Evolutionary conservation across 2,113 vertebrate species (phyloP).

Genomic region (Misgurnus mizolepis): DNA sequence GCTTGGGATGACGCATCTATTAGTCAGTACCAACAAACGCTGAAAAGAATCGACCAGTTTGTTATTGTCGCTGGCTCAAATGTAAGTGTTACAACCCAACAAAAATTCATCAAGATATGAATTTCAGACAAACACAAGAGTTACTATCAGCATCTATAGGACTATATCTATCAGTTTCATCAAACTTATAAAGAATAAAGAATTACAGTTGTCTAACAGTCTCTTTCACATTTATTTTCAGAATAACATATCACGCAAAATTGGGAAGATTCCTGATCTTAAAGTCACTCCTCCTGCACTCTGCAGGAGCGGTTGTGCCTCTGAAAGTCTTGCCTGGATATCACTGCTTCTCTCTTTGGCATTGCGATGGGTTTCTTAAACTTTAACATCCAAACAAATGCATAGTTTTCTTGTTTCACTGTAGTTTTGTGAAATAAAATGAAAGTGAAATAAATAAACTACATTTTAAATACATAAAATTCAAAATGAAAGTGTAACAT

Average conservation of each 20-base stretch:
- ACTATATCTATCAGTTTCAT: no score
- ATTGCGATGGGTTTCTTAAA: neutral
- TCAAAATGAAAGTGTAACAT: no score
- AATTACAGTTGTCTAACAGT: neutral
- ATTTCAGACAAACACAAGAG: no score
- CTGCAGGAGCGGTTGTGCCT: conserved; percentile 8
- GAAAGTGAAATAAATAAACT: no score
- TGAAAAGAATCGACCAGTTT: conserved; percentile 60
- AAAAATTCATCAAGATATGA: neutral
- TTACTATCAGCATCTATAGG: no score
- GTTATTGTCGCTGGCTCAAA: rapidly evolving
- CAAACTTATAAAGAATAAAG: no score
- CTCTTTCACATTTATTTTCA: neutral
- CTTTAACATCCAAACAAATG: neutral
- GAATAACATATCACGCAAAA: neutral
- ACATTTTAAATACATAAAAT: no score
- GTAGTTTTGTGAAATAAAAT: no score
- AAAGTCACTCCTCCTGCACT: neutral
- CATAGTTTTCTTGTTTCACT: no score
- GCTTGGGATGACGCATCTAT: conserved; percentile 39
- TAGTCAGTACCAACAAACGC: conserved; percentile 54
- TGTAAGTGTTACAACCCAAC: conserved; percentile 57
- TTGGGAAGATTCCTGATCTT: conserved; percentile 31
- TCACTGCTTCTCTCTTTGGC: conserved; percentile 14
- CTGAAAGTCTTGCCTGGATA: neutral